Percentiles rank a stretch among this genome's conserved stretches.
Conservation (phyloP, 1,140 invertebrate species). For the Dendrolimus punctatus region DNA sequence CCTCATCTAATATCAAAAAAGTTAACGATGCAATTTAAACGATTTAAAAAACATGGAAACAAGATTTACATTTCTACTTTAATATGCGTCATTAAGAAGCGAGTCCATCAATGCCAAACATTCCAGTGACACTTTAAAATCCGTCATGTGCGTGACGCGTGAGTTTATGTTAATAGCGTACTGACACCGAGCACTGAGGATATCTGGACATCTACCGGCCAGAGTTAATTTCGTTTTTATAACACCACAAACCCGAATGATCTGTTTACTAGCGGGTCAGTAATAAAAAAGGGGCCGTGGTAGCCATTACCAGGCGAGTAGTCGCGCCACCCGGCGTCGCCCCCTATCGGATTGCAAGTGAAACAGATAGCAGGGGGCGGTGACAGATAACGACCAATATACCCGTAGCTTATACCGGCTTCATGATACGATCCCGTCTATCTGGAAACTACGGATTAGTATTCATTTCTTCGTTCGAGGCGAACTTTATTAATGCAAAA, state of each 20-base stretch:
- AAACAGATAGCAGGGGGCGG: constrained; percentile 64
- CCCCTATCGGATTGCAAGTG: constrained; percentile 69
- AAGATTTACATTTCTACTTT: too few relatives aligned
- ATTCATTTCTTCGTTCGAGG: background rate
- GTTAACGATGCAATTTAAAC: too few relatives aligned
- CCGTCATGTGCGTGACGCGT: constrained; percentile 29
- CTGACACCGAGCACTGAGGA: constrained; percentile 33
- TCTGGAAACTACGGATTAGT: background rate
- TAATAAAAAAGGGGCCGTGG: constrained; percentile 69
- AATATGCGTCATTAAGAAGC: background rate
- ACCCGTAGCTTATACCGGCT: constrained; percentile 52
- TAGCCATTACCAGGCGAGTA: constrained; percentile 61
- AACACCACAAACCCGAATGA: constrained; percentile 70
- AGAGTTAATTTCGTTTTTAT: constrained; percentile 70
- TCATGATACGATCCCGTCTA: constrained; percentile 42
- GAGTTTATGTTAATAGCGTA: constrained; percentile 46
- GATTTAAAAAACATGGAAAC: too few relatives aligned
- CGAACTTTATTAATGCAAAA: constrained; percentile 1
- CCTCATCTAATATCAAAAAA: too few relatives aligned
- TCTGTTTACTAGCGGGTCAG: constrained; percentile 71
- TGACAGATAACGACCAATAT: constrained; percentile 66
- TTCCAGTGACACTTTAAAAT: constrained; percentile 26
- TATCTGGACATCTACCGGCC: constrained; percentile 57
- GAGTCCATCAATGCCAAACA: constrained; percentile 7
- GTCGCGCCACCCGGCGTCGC: constrained; percentile 52